A percentile compares a stretch with the other conserved stretches of the same genome.
Conservation (phyloP, 2,113 vertebrate genomes). For the Glaucidium brasilianum region DNA sequence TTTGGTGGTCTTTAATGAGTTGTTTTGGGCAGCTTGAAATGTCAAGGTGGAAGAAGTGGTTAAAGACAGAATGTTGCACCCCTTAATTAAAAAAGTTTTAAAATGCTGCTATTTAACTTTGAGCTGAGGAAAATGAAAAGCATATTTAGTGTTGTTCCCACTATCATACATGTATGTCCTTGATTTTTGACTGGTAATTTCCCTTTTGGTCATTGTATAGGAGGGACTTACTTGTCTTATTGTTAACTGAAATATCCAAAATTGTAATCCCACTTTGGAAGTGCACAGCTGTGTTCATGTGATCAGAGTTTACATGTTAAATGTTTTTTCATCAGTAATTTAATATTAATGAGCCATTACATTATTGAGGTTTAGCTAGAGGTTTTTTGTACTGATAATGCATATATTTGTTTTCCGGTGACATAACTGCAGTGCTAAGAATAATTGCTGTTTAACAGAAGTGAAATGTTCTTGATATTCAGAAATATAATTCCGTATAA, state of each 20-base stretch:
- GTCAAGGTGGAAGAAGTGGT: not conserved
- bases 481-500: not conserved
- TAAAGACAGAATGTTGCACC: constrained; percentile 6
- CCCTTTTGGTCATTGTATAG: not conserved
- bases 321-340: not conserved
- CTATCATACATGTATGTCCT: not conserved
- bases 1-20: constrained; percentile 6
- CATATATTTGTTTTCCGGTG: not conserved
- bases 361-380: not conserved
- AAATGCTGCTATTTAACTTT: constrained; percentile 24
- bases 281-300: not conserved
- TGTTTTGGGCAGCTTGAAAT: constrained; percentile 2
- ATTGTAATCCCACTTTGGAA: not conserved
- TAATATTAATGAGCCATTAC: constrained; percentile 2
- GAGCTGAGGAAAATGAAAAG: constrained; percentile 24
- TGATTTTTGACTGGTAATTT: not conserved
- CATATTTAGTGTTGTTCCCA: not conserved
- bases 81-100: constrained; percentile 37
- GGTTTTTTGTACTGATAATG: not conserved
- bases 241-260: not conserved
- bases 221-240: not conserved
- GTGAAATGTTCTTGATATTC: not conserved
- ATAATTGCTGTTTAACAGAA: not conserved
- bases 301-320: not conserved
- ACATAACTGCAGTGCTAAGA: not conserved